Evolutionary conservation across 1,140 invertebrate genomes (phyloP), one percentile per base, ranked within the genome.

Genomic region (Euwallacea fornicatus): DNA sequence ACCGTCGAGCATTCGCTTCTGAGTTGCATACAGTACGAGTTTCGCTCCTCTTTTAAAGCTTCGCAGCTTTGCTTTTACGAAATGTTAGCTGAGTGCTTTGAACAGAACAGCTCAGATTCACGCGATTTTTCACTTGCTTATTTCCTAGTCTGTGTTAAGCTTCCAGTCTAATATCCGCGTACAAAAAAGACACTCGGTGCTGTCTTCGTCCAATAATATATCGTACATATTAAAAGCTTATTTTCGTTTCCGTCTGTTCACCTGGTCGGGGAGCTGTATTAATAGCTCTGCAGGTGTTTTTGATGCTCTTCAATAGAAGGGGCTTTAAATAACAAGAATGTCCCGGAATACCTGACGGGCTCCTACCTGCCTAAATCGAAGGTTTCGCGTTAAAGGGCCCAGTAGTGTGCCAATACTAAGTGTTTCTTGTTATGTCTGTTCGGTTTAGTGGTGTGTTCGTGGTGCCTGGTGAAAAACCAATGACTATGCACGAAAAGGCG

Each of bases 371-470:
- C 9, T 33, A 33, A 33, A 63, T 44, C 61, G 33, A 13, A 44
- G 50, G 21, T 33, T 33, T 33, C 21, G 21, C 4, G 21, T 33
- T 33, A 33, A 33, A 33, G 21, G 21, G 21, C 21, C 21, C 21
- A 33, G 11, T 56, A 8, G 21, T 69, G 54, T 54, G 10, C 41
- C 16, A 59, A 50, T 42, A 15, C 50, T 33, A 44, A 68, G 55
- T 47, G 16, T 55, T 15, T 53, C 46, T 43, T 73, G 72, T 76
- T 56, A 78, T 79, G 76, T 80, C 76, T 33, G 74, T 79, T 50
- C 75, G 75, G 65, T 72, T 78, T 46, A 77, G 75, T 74, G 75
- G 73, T 72, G 76, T 78, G 47, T 77, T 75, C 66, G 61, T 79
- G 11, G 72, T 78, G 60, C 73, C 78, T 60, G 69, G 62, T 46